A percentile compares a stretch with the other conserved stretches of the same genome.
These are phyloP conservation scores for Herpailurus yagouaroundi DNA, from an alignment of 2,113 vertebrate species.

Conservation along the genomic window DNA sequence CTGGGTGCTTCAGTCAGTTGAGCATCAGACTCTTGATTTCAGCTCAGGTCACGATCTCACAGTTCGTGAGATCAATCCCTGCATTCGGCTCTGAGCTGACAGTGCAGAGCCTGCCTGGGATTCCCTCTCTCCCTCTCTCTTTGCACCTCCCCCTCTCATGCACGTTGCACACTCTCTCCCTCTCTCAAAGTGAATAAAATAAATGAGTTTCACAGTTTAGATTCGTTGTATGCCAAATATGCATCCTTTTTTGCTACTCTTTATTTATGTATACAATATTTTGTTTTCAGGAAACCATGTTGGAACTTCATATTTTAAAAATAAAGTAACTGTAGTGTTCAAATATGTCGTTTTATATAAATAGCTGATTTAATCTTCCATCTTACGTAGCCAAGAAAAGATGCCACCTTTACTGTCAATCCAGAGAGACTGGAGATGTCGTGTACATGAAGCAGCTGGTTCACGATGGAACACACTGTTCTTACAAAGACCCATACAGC, in stretches of 20 bases:
- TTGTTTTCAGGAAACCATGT: not conserved
- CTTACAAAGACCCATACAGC: constrained; percentile 96
- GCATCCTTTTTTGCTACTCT: not conserved
- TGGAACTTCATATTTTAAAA: not conserved
- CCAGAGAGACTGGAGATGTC: constrained; percentile 91
- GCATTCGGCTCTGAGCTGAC: no score
- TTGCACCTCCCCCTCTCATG: no score
- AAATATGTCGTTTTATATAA: not conserved
- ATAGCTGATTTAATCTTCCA: not conserved
- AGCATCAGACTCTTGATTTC: no score
- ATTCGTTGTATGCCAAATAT: not conserved
- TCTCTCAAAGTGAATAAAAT: no score
- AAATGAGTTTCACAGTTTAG: not conserved
- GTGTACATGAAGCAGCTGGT: constrained; percentile 96
- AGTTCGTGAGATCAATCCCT: no score
- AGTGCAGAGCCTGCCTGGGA: no score
- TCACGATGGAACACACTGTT: constrained; percentile 96
- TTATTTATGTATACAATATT: not conserved
- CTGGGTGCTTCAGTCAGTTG: no score
- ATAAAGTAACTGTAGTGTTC: not conserved
- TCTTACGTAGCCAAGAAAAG: constrained; percentile 90
- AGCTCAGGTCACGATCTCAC: no score
- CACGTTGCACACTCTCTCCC: no score
- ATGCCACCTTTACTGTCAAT: constrained; percentile 97
- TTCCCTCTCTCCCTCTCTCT: no score